phyloP scores from a whole-genome alignment of 2,888 invertebrate species.

The Hyposoter didymator region DNA sequence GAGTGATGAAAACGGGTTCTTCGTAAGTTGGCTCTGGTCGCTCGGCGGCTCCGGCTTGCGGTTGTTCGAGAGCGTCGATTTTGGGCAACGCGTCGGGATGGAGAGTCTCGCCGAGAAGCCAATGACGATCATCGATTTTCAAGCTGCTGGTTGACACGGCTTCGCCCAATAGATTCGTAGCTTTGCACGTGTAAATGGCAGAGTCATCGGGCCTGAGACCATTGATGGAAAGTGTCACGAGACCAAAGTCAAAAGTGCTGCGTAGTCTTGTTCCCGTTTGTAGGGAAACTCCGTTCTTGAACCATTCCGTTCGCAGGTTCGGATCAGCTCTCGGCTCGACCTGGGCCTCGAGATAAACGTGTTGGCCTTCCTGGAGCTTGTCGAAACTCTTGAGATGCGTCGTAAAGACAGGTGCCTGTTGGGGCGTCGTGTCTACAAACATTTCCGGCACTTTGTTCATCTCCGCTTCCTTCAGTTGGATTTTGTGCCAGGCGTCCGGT shows the following conservation, averaged over 20 bases:
- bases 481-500: conserved; percentile 96
- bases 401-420: conserved; percentile 98
- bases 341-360: conserved; percentile 94
- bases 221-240: conserved; percentile 96
- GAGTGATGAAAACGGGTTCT: conserved; percentile 94
- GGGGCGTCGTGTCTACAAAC: conserved; percentile 93
- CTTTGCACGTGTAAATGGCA: conserved; percentile 97
- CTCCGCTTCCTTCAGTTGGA: conserved; percentile 95
- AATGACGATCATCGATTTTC: conserved; percentile 95
- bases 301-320: conserved; percentile 95
- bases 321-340: conserved; percentile 96
- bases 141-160: conserved; percentile 96
- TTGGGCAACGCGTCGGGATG: conserved; percentile 95
- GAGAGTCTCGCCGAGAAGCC: conserved; percentile 94
- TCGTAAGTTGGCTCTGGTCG: conserved; percentile 92
- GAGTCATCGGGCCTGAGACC: conserved; percentile 95
- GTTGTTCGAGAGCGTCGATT: conserved; percentile 94
- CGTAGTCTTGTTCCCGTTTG: conserved; percentile 95
- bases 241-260: conserved; percentile 98
- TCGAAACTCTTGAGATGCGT: conserved; percentile 95
- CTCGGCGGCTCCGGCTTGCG: conserved; percentile 88
- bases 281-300: conserved; percentile 94
- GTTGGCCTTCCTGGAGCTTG: conserved; percentile 93
- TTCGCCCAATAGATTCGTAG: conserved; percentile 96
- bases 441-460: conserved; percentile 95